phyloP scores from a whole-genome alignment of 2,113 vertebrate species.

The Forbesichthys agassizii region DNA sequence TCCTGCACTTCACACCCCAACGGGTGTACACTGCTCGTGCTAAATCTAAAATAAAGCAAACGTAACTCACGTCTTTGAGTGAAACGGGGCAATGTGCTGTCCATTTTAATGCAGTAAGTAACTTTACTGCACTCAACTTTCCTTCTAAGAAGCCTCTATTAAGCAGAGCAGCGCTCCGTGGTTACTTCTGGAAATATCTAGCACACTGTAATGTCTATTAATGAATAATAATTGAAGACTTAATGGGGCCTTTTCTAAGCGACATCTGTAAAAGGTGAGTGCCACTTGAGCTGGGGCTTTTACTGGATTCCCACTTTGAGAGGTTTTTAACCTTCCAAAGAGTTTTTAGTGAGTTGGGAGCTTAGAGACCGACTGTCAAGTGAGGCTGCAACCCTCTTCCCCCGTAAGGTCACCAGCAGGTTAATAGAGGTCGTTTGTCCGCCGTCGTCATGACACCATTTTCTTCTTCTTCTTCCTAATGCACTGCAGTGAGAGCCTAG shows the following conservation, averaged over 20 bases:
- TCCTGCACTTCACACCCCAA: background rate
- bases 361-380: constrained; percentile 3
- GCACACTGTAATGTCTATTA: too few species aligned
- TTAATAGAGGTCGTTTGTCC: constrained; percentile 42
- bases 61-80: background rate
- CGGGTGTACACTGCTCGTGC: background rate
- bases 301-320: too few species aligned
- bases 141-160: too few species aligned
- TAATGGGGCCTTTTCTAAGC: too few species aligned
- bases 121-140: too few species aligned
- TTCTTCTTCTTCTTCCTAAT: background rate
- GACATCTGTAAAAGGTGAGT: too few species aligned
- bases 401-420: constrained; percentile 42
- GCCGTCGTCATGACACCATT: constrained; percentile 18
- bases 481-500: background rate
- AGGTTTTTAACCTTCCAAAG: background rate
- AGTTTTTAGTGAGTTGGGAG: background rate
- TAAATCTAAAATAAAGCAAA: background rate
- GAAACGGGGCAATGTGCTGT: too few species aligned
- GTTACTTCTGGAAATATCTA: too few species aligned
- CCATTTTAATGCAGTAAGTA: too few species aligned
- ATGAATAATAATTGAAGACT: too few species aligned
- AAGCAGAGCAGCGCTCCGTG: too few species aligned
- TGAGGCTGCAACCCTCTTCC: constrained; percentile 10
- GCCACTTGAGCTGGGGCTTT: too few species aligned